Conservation (phyloP, 2,888 invertebrate genomes). For the Limnephilus rhombicus region DNA sequence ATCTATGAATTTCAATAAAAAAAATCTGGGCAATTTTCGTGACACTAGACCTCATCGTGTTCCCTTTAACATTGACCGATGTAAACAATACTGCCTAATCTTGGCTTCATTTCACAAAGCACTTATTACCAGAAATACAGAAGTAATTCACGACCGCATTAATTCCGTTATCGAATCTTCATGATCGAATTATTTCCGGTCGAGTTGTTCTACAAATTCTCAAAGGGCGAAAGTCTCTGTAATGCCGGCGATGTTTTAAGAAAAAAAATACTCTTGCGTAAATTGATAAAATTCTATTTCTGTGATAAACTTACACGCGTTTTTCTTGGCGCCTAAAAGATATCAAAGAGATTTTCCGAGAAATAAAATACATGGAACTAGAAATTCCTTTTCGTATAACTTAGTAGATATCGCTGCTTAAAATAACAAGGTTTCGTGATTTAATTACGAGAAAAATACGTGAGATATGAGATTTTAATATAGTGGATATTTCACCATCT, state of each 20-base stretch:
- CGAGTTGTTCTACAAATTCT: background rate
- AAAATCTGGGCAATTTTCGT: background rate
- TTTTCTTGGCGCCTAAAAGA: background rate
- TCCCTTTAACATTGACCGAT: background rate
- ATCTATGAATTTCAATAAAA: background rate
- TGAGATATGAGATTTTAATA: background rate
- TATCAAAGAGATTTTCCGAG: background rate
- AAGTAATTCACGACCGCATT: background rate
- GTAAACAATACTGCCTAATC: background rate
- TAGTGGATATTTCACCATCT: too few species aligned
- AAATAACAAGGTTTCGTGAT: background rate
- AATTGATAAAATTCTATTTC: background rate
- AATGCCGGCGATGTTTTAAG: background rate
- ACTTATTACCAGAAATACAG: background rate
- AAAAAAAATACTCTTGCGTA: background rate
- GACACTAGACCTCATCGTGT: background rate
- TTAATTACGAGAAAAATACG: background rate
- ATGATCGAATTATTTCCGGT: background rate
- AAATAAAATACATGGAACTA: background rate
- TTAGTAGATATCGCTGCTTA: background rate
- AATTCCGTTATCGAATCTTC: background rate
- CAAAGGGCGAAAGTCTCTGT: background rate
- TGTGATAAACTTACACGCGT: background rate
- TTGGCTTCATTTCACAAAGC: background rate
- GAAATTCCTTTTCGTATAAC: background rate